Evolutionary conservation across 2,113 vertebrate species (phyloP).

Genomic region (Solea solea): DNA sequence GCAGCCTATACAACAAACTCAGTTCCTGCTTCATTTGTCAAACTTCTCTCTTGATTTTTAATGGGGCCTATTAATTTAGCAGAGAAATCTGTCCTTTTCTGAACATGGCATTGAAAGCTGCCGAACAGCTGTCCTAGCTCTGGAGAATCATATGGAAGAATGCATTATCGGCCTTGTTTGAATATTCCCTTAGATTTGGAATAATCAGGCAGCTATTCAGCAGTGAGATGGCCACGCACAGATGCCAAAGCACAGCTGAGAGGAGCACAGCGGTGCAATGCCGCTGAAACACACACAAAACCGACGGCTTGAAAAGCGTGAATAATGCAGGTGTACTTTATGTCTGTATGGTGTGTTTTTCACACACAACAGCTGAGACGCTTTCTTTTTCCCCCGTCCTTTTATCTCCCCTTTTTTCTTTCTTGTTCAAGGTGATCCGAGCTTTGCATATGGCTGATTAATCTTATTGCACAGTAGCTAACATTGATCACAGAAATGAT

Average conservation of each 20-base stretch:
- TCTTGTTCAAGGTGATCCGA: slow-evolving; percentile 76
- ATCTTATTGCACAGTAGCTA: slow-evolving; percentile 77
- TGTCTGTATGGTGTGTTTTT: slow-evolving; percentile 61
- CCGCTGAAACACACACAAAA: slow-evolving; percentile 56
- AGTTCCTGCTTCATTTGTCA: slow-evolving; percentile 63
- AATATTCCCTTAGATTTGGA: slow-evolving; percentile 79
- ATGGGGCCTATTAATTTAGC: slow-evolving; percentile 75
- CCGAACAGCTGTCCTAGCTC: slow-evolving; percentile 78
- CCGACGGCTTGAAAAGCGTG: slow-evolving; percentile 47
- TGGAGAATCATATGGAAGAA: slow-evolving; percentile 80
- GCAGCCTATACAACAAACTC: slow-evolving; percentile 41
- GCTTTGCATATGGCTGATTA: slow-evolving; percentile 79
- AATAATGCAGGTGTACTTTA: slow-evolving; percentile 76
- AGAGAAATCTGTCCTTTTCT: slow-evolving; percentile 74
- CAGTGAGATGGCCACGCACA: slow-evolving; percentile 74
- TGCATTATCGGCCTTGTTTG: slow-evolving; percentile 79
- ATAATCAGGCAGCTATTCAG: slow-evolving; percentile 83
- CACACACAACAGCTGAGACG: slow-evolving; percentile 54
- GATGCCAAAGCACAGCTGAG: slow-evolving; percentile 80
- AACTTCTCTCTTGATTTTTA: slow-evolving; percentile 64
- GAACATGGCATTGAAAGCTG: slow-evolving; percentile 71
- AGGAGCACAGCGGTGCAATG: slow-evolving; percentile 61
- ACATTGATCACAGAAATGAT: slow-evolving; percentile 83
- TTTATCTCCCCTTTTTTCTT: slow-evolving; percentile 45
- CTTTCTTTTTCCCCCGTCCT: slow-evolving; percentile 45